These are phyloP conservation scores for Crossaster papposus DNA, from an alignment of 53 echinoderm and acorn worm genomes.

Conservation along the genomic window DNA sequence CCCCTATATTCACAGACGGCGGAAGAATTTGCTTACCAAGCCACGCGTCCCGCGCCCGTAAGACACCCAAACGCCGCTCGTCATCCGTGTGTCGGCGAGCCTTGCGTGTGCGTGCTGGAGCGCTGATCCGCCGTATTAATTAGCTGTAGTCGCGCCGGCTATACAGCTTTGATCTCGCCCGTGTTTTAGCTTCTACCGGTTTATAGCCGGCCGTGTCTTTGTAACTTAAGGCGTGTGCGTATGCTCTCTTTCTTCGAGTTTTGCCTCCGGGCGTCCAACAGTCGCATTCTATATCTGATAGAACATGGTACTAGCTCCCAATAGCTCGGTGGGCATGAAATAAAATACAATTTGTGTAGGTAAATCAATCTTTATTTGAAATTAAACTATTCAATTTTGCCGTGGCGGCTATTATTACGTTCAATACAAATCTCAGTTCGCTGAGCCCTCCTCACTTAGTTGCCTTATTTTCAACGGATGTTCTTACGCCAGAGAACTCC, in stretches of 20 bases:
- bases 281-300: not conserved
- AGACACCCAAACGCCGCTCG: not conserved
- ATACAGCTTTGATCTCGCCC: not conserved
- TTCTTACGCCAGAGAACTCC: too few species aligned
- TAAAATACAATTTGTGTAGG: too few species aligned
- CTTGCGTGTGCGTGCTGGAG: not conserved
- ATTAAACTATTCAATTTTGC: too few species aligned
- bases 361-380: too few species aligned
- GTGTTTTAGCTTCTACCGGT: not conserved
- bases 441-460: too few species aligned
- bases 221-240: not conserved
- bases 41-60: not conserved
- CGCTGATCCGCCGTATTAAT: conserved; percentile 4
- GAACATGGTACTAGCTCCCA: not conserved
- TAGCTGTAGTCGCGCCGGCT: not conserved
- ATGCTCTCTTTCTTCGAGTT: not conserved
- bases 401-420: too few species aligned
- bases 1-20: not conserved
- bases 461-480: too few species aligned
- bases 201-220: not conserved
- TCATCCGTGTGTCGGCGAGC: not conserved
- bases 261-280: not conserved
- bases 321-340: not conserved
- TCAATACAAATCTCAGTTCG: too few species aligned
- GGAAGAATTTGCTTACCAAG: not conserved